Evolutionary conservation across 2,888 invertebrate species (phyloP), one percentile per base, ranked within the genome.

Genomic region (Lasioglossum oenotherae): DNA sequence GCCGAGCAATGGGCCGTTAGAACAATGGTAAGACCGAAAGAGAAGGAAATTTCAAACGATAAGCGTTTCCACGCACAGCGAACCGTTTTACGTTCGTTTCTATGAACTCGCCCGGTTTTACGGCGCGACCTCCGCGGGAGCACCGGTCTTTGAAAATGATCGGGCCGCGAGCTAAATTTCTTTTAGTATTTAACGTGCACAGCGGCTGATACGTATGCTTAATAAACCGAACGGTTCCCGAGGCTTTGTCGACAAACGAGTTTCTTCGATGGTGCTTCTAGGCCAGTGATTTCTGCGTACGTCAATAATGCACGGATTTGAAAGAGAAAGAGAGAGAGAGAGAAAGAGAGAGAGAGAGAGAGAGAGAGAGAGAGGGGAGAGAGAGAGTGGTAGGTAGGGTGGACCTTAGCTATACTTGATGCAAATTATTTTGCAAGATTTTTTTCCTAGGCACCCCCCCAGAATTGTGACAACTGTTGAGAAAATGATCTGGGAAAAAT

Each of bases 41-140:
- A 82, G 84, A 72, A 80, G 87, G 73, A 80, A 88, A 88, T 90
- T 89, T 83, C 78, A 84, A 86, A 88, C 90, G 88, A 87, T 88
- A 88, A 89, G 80, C 86, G 84, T 87, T 90, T 80, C 81, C 82
- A 89, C 87, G 86, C 87, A 83, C 74, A 78, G 78, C 82, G 75
- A 73, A 81, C 67, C 79, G 64, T 87, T 90, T 91, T 84, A 88
- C 82, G 83, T 86, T 73, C 85, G 71, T 82, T 88, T 85, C 88
- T 81, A 89, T 81, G 82, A 79, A 86, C 79, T 82, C 49, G 38
- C 19, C 19, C 4, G 72, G 71, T 85, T 91, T 89, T 82, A 89
- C 67, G 72, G 85, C 23, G 31, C 60, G 23, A 44, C 72, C 72
- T 14, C 31, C 31, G 31, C 64, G 31, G 0, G 14, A 31, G 31